These are phyloP conservation scores for Drosophila cognata DNA, from an alignment of 2,888 invertebrate species.

Conservation along the genomic window DNA sequence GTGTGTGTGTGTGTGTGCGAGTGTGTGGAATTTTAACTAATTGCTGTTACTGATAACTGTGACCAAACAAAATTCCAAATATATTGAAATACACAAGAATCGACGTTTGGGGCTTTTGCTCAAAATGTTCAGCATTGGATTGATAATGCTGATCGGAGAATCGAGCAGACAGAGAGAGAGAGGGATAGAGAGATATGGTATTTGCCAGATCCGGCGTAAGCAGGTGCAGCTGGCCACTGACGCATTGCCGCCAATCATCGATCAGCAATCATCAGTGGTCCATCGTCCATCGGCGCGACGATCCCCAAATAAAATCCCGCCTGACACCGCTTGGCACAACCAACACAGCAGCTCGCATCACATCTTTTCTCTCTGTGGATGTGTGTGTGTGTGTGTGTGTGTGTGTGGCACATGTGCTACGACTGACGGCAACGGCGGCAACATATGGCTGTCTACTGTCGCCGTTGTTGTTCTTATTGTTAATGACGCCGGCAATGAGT, in stretches of 20 bases:
- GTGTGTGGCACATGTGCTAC: conserved; percentile 45
- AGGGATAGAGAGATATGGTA: not conserved
- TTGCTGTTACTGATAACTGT: conserved; percentile 31
- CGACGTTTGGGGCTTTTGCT: conserved; percentile 23
- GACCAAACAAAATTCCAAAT: conserved; percentile 24
- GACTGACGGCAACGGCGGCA: conserved; percentile 21
- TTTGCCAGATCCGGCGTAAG: conserved; percentile 18
- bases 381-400: conserved; percentile 7
- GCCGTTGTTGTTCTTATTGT: conserved; percentile 15
- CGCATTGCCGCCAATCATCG: conserved; percentile 4
- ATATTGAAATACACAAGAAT: conserved; percentile 15
- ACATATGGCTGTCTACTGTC: conserved; percentile 48
- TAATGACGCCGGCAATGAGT: conserved; percentile 65
- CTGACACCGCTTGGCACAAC: conserved; percentile 83
- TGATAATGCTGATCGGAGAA: conserved; percentile 1
- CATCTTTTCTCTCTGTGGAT: not conserved
- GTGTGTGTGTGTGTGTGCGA: not conserved
- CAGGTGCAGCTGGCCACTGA: conserved; percentile 47
- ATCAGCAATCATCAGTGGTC: conserved; percentile 8
- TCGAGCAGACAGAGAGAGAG: not conserved
- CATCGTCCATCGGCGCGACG: conserved; percentile 1
- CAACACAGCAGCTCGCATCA: conserved; percentile 7
- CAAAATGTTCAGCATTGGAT: conserved; percentile 1
- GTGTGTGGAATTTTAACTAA: conserved; percentile 41
- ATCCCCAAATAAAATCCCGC: conserved; percentile 41